A percentile compares a stretch with the other conserved stretches of the same genome.
These are phyloP conservation scores for Lydus trimaculatus DNA, from an alignment of 2,888 invertebrate genomes.

Conservation along the genomic window DNA sequence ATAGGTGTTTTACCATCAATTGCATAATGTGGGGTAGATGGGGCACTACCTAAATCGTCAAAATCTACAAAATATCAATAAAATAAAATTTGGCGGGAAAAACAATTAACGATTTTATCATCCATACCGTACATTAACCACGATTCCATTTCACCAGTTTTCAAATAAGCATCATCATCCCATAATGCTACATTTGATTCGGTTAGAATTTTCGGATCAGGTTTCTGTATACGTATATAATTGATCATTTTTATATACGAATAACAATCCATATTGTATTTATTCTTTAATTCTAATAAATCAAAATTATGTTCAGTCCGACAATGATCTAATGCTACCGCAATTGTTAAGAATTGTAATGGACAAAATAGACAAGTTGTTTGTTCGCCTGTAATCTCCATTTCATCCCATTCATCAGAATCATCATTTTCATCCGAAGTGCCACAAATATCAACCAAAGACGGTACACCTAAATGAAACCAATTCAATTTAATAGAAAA, in stretches of 20 bases:
- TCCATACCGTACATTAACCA: conserved; percentile 82
- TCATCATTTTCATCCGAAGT: conserved; percentile 50
- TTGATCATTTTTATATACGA: conserved; percentile 83
- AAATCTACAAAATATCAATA: conserved; percentile 57
- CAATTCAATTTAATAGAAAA: not conserved
- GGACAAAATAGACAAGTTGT: conserved; percentile 78
- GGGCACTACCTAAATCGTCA: conserved; percentile 62
- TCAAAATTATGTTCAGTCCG: conserved; percentile 71
- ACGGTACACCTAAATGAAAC: not conserved
- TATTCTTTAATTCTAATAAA: conserved; percentile 69
- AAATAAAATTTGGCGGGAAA: not conserved
- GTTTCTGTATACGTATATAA: conserved; percentile 73
- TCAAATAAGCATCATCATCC: conserved; percentile 80
- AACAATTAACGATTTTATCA: conserved; percentile 13
- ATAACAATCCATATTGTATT: conserved; percentile 81
- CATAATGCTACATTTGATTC: conserved; percentile 66
- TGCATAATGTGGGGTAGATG: conserved; percentile 60
- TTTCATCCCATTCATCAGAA: conserved; percentile 66
- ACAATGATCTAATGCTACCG: conserved; percentile 73
- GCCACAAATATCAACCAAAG: conserved; percentile 21
- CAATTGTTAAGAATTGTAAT: conserved; percentile 66
- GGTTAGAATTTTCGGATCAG: conserved; percentile 65
- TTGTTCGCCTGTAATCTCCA: conserved; percentile 61
- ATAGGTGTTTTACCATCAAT: conserved; percentile 60
- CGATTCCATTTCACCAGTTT: conserved; percentile 78